phyloP scores from a whole-genome alignment of 2,113 vertebrate species.

The Stercorarius parasiticus region DNA sequence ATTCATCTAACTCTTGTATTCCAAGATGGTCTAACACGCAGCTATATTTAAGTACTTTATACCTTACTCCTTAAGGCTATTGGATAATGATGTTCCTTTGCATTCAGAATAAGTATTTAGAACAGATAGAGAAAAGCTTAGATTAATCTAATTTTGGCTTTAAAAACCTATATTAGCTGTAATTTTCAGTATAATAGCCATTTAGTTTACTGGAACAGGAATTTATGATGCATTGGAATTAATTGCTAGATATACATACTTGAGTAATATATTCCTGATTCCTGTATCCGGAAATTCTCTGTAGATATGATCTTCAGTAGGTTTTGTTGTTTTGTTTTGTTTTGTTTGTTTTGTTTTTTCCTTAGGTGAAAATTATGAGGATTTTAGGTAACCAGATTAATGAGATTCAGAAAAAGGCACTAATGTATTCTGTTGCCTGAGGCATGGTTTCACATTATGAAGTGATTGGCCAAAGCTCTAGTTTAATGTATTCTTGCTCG shows the following conservation, averaged over 20 bases:
- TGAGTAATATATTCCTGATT: background rate
- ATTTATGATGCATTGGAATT: constrained; percentile 7
- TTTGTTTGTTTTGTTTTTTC: background rate
- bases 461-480: background rate
- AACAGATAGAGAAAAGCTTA: constrained; percentile 46
- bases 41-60: constrained; percentile 56
- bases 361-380: background rate
- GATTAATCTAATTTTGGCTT: constrained; percentile 54
- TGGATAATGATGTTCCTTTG: constrained; percentile 3
- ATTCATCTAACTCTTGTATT: background rate
- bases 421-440: background rate
- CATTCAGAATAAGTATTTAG: constrained; percentile 26
- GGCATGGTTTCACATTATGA: background rate
- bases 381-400: background rate
- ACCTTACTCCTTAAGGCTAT: constrained; percentile 37
- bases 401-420: background rate
- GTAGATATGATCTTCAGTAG: background rate
- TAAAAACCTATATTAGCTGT: constrained; percentile 36
- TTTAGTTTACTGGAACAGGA: constrained; percentile 50
- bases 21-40: background rate
- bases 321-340: background rate
- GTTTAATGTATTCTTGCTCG: background rate
- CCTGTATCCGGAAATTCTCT: background rate
- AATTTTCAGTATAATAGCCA: constrained; percentile 30
- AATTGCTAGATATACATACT: background rate